A percentile compares a stretch with the other conserved stretches of the same genome.
These are phyloP conservation scores for Bombus sibiricus DNA, from an alignment of 1,140 invertebrate species.

Conservation along the genomic window DNA sequence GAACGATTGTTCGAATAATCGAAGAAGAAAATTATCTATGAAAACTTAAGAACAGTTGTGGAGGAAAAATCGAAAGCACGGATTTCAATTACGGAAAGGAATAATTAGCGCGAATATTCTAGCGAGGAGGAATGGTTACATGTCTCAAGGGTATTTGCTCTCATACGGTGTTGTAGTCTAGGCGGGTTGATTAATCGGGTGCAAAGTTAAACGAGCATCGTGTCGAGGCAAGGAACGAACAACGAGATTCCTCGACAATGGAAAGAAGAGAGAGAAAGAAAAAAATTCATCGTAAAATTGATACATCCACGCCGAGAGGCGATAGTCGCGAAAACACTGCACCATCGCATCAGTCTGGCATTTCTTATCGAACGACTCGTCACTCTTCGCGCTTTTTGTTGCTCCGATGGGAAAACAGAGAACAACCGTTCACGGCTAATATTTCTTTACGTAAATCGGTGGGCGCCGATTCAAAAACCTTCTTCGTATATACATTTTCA, in stretches of 20 bases:
- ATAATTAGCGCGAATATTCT: not conserved
- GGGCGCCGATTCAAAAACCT: not conserved
- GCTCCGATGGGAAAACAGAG: conserved; percentile 38
- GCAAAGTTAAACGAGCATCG: conserved; percentile 61
- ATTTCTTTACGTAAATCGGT: not conserved
- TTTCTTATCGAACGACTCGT: conserved; percentile 52
- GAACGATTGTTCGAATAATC: not conserved
- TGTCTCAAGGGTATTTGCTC: conserved; percentile 10
- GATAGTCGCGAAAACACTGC: conserved; percentile 69
- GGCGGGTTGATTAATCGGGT: conserved; percentile 63
- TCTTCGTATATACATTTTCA: not conserved
- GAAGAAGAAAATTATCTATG: not conserved
- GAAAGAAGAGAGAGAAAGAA: conserved; percentile 24
- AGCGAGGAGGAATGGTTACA: not conserved
- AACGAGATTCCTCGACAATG: conserved; percentile 56
- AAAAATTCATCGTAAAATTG: conserved; percentile 73
- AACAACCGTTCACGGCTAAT: not conserved
- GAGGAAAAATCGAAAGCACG: too few species aligned
- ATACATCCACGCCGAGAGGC: conserved; percentile 62
- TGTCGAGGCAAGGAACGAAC: conserved; percentile 29
- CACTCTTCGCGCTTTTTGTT: conserved; percentile 22
- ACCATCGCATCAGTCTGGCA: conserved; percentile 34
- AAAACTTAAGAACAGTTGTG: too few species aligned
- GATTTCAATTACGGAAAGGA: too few species aligned
- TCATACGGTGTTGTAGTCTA: conserved; percentile 15